Base-by-base conservation (phyloP, 2,797 vertebrate genomes). In the Chelidonichthys spinosus region DNA sequence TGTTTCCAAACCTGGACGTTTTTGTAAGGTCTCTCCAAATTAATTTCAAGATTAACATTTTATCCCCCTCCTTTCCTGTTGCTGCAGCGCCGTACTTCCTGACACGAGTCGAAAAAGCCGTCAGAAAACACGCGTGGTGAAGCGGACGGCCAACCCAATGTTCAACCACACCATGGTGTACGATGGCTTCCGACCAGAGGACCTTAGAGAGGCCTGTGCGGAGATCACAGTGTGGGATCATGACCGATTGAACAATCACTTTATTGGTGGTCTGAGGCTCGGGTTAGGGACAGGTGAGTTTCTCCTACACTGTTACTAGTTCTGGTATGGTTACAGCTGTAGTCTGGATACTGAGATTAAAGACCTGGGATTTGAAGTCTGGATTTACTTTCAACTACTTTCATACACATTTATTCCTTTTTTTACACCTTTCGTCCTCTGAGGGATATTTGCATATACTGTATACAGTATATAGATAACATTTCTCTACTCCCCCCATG, bases 101-200 rank as follows among this genome's bases (percentile, higher is more conserved):
- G 97, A 99, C 79, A 96, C 90, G 0, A 96, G 94, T 83, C 91
- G 93, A 15, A 98, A 97, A 90, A 96, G 95, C 70, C 92, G 94
- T 2, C 97, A 99, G 92, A 98, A 96, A 89, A 98, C 97, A 0
- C 95, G 96, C 42, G 95, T 96, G 1, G 94, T 98, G 66, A 94
- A 96, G 79, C 96, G 95, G 87, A 96, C 95, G 0, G 85, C 91
- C 70, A 96, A 95, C 76, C 98, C 98, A 0, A 79, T 96, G 72
- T 99, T 99, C 85, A 98, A 99, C 85, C 97, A 99, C 90, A 99
- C 96, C 15, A 98, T 99, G 97, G 96, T 98, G 61, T 99, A 97
- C 0, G 96, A 98, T 3, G 97, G 97, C 54, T 95, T 99, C 84
- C 92, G 91, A 42, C 87, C 92, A 10, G 96, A 96, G 76, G 97